A percentile compares a stretch with the other conserved stretches of the same genome.
Evolutionary conservation across 2,113 vertebrate genomes (phyloP).

Genomic region (Capricornis sumatraensis): DNA sequence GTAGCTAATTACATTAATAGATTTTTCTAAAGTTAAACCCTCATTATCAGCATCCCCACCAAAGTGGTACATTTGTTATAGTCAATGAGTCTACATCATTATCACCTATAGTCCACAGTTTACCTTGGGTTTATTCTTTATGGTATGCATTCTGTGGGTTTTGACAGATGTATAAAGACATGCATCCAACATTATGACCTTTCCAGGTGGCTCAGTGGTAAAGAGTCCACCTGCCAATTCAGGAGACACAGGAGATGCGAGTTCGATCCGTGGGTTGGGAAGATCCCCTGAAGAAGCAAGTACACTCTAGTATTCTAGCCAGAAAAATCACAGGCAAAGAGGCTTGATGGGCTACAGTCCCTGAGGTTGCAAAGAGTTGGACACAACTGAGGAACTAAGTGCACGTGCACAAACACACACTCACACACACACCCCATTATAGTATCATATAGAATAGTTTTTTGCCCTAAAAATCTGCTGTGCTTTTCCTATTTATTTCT

Average conservation of each 20-base stretch:
- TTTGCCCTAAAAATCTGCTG: neutral
- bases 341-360: neutral
- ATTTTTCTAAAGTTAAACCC: neutral
- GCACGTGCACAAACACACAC: neutral
- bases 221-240: neutral
- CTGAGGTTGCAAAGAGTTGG: neutral
- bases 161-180: neutral
- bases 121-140: neutral
- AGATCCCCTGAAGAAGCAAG: neutral
- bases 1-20: neutral
- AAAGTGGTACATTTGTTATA: neutral
- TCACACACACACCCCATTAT: neutral
- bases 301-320: neutral
- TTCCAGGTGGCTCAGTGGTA: neutral
- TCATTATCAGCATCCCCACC: neutral
- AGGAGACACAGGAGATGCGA: neutral
- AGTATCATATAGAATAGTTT: neutral
- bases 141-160: neutral
- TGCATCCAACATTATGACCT: neutral
- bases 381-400: neutral
- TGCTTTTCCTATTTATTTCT: neutral
- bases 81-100: neutral
- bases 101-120: neutral
- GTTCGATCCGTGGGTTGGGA: fast-evolving
- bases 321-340: neutral